Base-by-base conservation (phyloP, 1,140 invertebrate species). In the Aplysia californica region DNA sequence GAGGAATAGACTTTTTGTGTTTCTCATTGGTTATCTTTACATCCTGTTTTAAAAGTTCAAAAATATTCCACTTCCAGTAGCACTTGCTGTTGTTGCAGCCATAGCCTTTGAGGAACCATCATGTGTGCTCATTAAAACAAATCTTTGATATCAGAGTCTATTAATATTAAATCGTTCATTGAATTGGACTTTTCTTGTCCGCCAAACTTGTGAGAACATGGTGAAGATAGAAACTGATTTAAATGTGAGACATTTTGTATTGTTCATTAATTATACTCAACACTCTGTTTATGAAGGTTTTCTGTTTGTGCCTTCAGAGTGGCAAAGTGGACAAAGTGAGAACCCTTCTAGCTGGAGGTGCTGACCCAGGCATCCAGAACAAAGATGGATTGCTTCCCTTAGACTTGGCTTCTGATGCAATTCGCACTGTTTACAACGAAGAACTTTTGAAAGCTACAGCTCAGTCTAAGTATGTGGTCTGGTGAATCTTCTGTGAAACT, bases 391-490 rank as follows among this genome's bases (percentile, higher is more conserved):
- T 91, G 75, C 92, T 92, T 79, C 89, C 93, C 21, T 87, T 93
- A 59, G 91, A 93, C 76, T 80, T 92, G 10, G 90, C 91, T 0
- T 90, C 88, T 71, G 90, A 92, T 29, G 87, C 89, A 71, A 92
- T 93, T 77, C 88, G 89, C 59, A 90, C 90, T 69, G 92, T 93
- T 67, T 94, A 91, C 81, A 91, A 92, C 58, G 92, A 93, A 80
- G 92, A 93, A 85, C 85, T 94, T 35, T 87, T 94, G 38, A 90
- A 92, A 85, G 92, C 92, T 31, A 92, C 92, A 65, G 93, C 93
- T 74, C 91, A 92, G 78, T 93, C 92, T 23, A 92, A 93, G 93
- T 94, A 91, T 85, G 89, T 75, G n/a, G 15, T 64, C 65, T 72
- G 20, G n/a, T n/a, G n/a, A n/a, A n/a, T n/a, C n/a, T n/a, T n/a